Percentiles rank a stretch among this genome's conserved stretches.
phyloP scores from a whole-genome alignment of 2,888 invertebrate genomes.

The Neoascia interrupta region DNA sequence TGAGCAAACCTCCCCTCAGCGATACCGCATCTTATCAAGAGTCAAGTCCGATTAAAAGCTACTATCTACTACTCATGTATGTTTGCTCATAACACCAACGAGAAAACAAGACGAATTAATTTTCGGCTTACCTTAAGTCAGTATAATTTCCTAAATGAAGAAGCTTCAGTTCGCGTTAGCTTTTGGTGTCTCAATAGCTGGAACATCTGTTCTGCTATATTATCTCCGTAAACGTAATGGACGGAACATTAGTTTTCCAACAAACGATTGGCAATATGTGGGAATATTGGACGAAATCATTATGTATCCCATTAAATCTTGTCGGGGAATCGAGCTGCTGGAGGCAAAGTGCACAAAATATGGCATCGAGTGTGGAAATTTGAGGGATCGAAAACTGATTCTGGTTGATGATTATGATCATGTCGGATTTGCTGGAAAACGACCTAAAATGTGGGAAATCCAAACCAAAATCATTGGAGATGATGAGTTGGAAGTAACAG shows the following conservation, averaged over 20 bases:
- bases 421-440: conserved; percentile 2
- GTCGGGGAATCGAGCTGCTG: conserved; percentile 31
- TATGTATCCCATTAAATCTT: conserved; percentile 59
- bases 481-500: conserved; percentile 81
- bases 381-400: conserved; percentile 36
- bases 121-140: too few species aligned
- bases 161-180: conserved; percentile 9
- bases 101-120: too few species aligned
- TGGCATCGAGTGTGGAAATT: conserved; percentile 18
- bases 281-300: conserved; percentile 54
- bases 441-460: conserved; percentile 53
- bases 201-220: conserved; percentile 11
- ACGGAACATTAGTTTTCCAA: conserved; percentile 40
- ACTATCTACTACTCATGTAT: not conserved
- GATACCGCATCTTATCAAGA: not conserved
- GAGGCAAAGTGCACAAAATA: conserved; percentile 32
- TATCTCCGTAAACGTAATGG: conserved; percentile 7
- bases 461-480: conserved; percentile 30
- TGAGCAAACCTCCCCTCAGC: too few species aligned
- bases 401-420: conserved; percentile 28
- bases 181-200: conserved; percentile 19
- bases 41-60: not conserved
- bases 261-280: conserved; percentile 44
- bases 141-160: conserved; percentile 22
- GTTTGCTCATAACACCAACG: not conserved